Evolutionary conservation across 1,140 invertebrate genomes (phyloP), one percentile per base, ranked within the genome.

Genomic region (Danaus plexippus): DNA sequence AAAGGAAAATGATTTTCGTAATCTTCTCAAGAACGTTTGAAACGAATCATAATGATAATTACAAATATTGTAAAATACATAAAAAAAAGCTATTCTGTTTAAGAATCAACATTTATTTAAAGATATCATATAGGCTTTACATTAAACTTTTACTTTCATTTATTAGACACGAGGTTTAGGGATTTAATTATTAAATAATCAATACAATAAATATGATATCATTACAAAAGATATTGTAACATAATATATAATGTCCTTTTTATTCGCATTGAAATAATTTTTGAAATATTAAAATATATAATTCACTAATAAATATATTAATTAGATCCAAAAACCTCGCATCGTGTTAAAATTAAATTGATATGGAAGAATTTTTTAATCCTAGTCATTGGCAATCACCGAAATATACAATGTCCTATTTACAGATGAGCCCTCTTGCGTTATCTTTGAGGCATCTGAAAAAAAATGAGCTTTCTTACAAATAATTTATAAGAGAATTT

Each of bases 361-460:
- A 74, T 74, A 71, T 74, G 71, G 71, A 77, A 75, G 72, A 73
- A 69, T 72, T 71, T 48, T 61, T 71, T 64, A 63, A 49, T 52
- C 42, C 46, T 68, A 58, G 62, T 64, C 61, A 65, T 81, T 82
- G 79, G 79, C 79, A 78, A 72, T 69, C 55, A 52, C 69, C 22
- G 64, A 71, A 74, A 73, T 80, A 70, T 80, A 82, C 79, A 82
- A 70, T 73, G 57, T 48, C 71, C 52, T 80, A 84, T 81, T 77
- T 84, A 83, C 77, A 79, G 22, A 52, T 61, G 41, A 61, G 41
- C 40, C 12, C 67, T 59, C 59, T 52, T 66, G 57, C 77, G 80
- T 69, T 84, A 82, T 80, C 80, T 84, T 47, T 76, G 73, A 22
- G 79, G 77, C 63, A 82, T 75, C 80, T 84, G 79, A 47, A 69